Evolutionary conservation across 37 sponge, comb jelly and placozoan species (phyloP).

Genomic region (Ephydatia muelleri): DNA sequence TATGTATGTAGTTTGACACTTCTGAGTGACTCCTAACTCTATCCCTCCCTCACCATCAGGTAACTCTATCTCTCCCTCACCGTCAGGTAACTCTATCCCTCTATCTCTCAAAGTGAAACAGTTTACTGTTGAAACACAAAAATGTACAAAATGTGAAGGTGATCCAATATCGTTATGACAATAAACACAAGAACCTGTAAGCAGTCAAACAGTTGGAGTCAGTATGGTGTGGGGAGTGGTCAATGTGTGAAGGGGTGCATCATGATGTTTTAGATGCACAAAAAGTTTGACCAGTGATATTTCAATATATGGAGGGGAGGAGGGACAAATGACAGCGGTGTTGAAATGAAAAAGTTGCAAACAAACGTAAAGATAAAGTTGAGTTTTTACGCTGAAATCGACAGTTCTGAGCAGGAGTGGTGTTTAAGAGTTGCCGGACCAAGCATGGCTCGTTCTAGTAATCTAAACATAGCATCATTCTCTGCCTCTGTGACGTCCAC

Average conservation of each 20-base stretch:
- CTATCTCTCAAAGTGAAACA: background rate
- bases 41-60: background rate
- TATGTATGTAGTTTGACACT: too few species aligned
- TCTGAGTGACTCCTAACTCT: too few species aligned
- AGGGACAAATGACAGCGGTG: background rate
- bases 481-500: constrained; percentile 80
- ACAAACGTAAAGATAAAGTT: background rate
- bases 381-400: background rate
- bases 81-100: background rate
- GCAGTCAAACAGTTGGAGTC: background rate
- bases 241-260: background rate
- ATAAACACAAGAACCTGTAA: constrained; percentile 11
- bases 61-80: background rate
- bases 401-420: background rate
- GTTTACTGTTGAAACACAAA: constrained; percentile 1
- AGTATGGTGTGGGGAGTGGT: background rate
- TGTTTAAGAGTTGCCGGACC: constrained; percentile 44
- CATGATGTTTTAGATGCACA: background rate
- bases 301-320: background rate
- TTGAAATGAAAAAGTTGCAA: background rate
- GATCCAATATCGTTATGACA: background rate
- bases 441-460: constrained; percentile 78
- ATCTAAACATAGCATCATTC: constrained; percentile 54
- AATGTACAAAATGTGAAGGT: background rate
- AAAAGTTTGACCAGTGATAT: background rate